Base-by-base conservation (phyloP, 2,888 invertebrate genomes). In the Heliconius ismenius region DNA sequence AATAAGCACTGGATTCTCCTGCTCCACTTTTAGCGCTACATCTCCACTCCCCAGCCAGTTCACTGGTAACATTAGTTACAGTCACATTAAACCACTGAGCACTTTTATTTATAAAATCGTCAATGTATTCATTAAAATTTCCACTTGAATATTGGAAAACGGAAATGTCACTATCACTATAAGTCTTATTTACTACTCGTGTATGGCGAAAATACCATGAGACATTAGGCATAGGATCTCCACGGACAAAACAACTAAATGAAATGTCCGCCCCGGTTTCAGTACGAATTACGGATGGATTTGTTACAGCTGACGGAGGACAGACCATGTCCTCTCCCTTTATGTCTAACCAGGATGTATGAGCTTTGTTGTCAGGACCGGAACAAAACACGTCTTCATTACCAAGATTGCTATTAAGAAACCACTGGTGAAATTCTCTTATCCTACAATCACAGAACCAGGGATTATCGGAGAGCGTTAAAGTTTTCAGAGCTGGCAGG, bases 381-480 rank as follows among this genome's bases (percentile, higher is more conserved):
- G 95, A 94, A 85, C 97, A 97, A 58, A 95, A 94, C 43, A 98
- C 95, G 64, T 97, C 95, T 80, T 96, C 95, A 75, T 96, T 96
- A 78, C 96, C 96, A 54, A 98, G 94, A 85, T 97, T 97, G 82
- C 96, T 96, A 76, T 95, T 95, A 32, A 97, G 93, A 86, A 97
- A 96, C 98, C 98, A 98, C 81, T 96, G 96, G 73, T 98, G 96
- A 84, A 98, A 97, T 69, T 96, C 96, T 74, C 97, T 95, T 80
- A 98, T 90, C 83, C 96, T 96, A 89, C 98, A 98, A 90, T 98
- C 98, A 88, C 98, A 98, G 82, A 95, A 95, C 98, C 98, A 98
- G 11, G 97, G 98, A 88, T 98, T 98, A 54, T 97, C 97, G 81
- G 97, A 97, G 75, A 98, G 90, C 18, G 96, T 96, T 24, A 98